Evolutionary conservation across 2,888 invertebrate species (phyloP), one percentile per base, ranked within the genome.

Genomic region (Leuctra nigra): DNA sequence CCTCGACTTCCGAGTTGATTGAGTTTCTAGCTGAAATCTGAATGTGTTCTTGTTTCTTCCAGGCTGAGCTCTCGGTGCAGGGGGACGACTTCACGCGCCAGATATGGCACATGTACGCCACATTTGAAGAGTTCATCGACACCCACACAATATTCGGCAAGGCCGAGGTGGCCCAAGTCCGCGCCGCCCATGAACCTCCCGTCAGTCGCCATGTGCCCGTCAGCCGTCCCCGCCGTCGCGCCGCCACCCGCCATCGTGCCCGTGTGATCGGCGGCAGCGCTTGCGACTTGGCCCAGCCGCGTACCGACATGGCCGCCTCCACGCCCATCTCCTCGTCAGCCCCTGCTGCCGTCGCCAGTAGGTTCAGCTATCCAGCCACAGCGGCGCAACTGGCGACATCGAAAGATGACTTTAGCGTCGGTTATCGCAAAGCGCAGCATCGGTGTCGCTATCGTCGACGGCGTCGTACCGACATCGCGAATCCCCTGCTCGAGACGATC

Each of bases 61-160:
- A 69, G 69, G 67, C 67, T 61, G 69, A 69, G 61, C 63, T 69
- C 55, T 68, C 67, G 36, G 63, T 67, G 18, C 68, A 69, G 58
- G 69, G 69, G 11, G 69, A 69, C 64, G 68, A 68, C 62, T 68
- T 68, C 60, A 68, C 69, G 11, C 64, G 67, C 11, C 68, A 69
- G 59, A 69, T 69, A 66, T 68, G 68, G 68, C 66, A 68, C 55
- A 68, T 69, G 69, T 69, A 69, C 63, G 66, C 67, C 39, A 66
- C 66, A 22, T 69, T 69, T 64, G 69, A 68, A 56, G 68, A 68
- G 39, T 64, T 68, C 59, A 61, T 67, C 54, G 66, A 67, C 56
- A 63, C 63, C 33, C 67, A 66, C 58, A 62, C 61, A 9, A 59
- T 53, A 2, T 59, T 59, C 25, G 58, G 59, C 11, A 54, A 25